Evolutionary conservation across 2,113 vertebrate species (phyloP).

Genomic region (Cercopithecus mona): DNA sequence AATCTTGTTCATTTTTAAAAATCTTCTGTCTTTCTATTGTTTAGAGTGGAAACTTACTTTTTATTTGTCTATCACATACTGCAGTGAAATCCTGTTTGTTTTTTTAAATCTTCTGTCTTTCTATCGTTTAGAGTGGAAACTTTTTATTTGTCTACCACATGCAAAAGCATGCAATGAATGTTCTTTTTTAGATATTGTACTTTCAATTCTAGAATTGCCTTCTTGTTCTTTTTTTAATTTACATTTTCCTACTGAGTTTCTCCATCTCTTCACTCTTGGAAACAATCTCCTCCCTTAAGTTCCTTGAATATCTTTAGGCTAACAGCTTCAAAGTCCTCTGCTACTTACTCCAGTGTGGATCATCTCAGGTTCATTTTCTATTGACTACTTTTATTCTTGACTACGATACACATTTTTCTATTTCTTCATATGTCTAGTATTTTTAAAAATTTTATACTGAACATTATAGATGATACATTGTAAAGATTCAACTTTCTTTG

Average conservation of each 20-base stretch:
- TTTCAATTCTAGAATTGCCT: not conserved
- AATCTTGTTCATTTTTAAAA: not conserved
- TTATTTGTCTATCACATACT: not conserved
- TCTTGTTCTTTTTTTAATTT: not conserved
- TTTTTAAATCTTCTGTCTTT: not conserved
- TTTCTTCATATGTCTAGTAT: not conserved
- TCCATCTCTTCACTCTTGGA: not conserved
- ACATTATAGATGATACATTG: not conserved
- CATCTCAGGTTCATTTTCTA: not conserved
- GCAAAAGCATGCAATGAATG: not conserved
- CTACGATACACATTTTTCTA: not conserved
- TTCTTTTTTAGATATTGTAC: not conserved
- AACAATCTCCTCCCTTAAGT: not conserved
- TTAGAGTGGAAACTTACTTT: not conserved
- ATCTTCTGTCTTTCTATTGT: not conserved
- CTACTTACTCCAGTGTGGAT: too few species aligned
- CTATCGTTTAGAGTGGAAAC: not conserved
- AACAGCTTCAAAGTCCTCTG: not conserved
- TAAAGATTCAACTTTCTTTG: not conserved
- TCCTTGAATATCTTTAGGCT: not conserved
- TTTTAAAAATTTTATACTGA: not conserved
- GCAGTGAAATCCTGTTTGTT: not conserved
- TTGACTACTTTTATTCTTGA: not conserved
- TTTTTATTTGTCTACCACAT: not conserved
- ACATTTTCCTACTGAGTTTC: not conserved